phyloP scores from a whole-genome alignment of 1,140 invertebrate genomes.

The Drosophila bifasciata region DNA sequence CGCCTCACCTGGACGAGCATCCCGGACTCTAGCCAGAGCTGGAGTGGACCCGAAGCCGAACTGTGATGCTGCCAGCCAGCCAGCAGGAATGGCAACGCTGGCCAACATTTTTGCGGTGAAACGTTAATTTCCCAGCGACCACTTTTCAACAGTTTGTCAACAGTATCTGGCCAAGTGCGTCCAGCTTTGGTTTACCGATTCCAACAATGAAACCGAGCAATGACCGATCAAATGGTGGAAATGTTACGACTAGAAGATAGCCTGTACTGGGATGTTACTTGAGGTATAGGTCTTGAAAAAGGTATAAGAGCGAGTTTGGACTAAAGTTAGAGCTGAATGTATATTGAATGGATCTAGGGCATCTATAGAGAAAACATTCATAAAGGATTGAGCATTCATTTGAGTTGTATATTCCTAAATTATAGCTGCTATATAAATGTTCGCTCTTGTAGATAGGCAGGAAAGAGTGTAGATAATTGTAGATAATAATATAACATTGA shows the following conservation, averaged over 20 bases:
- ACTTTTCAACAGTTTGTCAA: slow-evolving; percentile 79
- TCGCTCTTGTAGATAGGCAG: too few relatives aligned
- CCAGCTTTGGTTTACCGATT: slow-evolving; percentile 50
- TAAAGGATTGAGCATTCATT: too few relatives aligned
- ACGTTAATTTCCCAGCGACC: slow-evolving; percentile 79
- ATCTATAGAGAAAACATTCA: neutral
- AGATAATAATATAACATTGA: too few relatives aligned
- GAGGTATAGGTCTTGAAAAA: neutral
- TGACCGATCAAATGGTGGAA: neutral
- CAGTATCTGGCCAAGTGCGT: slow-evolving; percentile 40
- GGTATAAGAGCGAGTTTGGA: too few relatives aligned
- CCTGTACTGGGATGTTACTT: neutral
- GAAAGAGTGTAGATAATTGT: too few relatives aligned
- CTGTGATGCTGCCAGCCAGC: neutral
- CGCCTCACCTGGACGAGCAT: neutral
- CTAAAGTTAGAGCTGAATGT: too few relatives aligned
- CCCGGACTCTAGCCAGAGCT: slow-evolving; percentile 7
- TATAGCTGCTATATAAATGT: too few relatives aligned
- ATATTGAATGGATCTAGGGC: too few relatives aligned
- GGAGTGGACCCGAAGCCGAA: neutral
- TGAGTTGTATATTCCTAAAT: too few relatives aligned
- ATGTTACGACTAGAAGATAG: slow-evolving; percentile 2
- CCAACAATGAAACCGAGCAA: slow-evolving; percentile 38
- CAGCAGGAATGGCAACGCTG: slow-evolving; percentile 16
- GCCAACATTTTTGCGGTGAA: slow-evolving; percentile 76